Conservation (phyloP, 2,113 vertebrate genomes). For the Campylomormyrus tamandua region DNA sequence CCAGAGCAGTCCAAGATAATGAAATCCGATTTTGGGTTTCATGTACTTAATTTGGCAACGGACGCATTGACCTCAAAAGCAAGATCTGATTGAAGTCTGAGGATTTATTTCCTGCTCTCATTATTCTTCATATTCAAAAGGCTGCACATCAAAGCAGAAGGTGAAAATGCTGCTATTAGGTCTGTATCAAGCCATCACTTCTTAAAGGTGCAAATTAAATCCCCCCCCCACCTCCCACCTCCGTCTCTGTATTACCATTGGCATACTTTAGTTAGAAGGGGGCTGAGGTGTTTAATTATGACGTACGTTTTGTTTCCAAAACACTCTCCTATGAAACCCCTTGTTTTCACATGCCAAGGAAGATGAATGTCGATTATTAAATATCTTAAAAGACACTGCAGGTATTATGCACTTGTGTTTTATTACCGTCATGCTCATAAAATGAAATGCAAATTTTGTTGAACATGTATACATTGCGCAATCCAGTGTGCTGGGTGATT, state of each 20-base stretch:
- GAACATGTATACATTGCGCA: neutral
- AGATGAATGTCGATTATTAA: neutral
- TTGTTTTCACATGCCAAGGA: neutral
- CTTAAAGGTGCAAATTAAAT: constrained; percentile 7
- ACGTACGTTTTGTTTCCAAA: neutral
- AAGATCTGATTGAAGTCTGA: constrained; percentile 7
- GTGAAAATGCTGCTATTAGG: neutral
- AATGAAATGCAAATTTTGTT: neutral
- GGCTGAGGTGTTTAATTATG: neutral
- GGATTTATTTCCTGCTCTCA: constrained; percentile 7
- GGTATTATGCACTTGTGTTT: neutral
- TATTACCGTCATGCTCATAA: neutral
- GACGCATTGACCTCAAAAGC: constrained; percentile 11
- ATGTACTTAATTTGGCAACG: neutral
- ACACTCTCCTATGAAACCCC: neutral
- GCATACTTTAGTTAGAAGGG: neutral
- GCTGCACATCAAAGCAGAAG: neutral
- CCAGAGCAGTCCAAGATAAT: constrained; percentile 1
- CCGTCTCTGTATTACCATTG: neutral
- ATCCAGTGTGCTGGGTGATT: neutral
- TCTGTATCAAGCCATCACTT: neutral
- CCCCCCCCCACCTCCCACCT: neutral
- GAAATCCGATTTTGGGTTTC: constrained; percentile 13
- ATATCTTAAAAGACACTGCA: neutral
- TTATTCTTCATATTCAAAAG: neutral